Base-by-base conservation (phyloP, 1,140 invertebrate genomes). In the Eurosta solidaginis region DNA sequence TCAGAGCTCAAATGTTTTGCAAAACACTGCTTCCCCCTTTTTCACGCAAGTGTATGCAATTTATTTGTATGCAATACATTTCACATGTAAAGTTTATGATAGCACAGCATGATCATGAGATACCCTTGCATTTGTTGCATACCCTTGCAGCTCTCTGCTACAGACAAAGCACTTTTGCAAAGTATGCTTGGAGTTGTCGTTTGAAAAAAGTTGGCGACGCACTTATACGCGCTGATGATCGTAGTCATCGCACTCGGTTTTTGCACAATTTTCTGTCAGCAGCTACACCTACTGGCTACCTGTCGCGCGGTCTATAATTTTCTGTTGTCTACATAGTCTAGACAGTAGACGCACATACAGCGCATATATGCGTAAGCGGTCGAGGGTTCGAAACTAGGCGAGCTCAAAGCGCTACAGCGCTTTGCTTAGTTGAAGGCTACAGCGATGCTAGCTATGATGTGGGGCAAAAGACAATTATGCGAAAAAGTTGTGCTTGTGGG, bases 191-290 rank as follows among this genome's bases (percentile, higher is more conserved):
- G n/a, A n/a, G n/a, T n/a, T n/a, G n/a, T n/a, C n/a, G n/a, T n/a
- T n/a, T n/a, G n/a, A n/a, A 68, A 68, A 68, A 68, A 68, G 27
- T 36, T 7, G 59, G 59, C 59, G 59, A 68, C 59, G 59, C 59
- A 68, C 17, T 29, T 20, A 68, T 36, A 36, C 33, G 59, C 33
- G 29, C 33, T n/a, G n/a, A n/a, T n/a, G n/a, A 12, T 20, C 22
- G 20, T 27, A 20, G 1, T 10, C 22, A 20, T 27, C 50, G 25
- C 50, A 25, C 50, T n/a, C 4, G 6, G 3, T 52, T 3, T 29
- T 40, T 33, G 52, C 52, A 59, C 29, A 59, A 27, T 59, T 29
- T 25, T 1, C 59, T n/a, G n/a, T 4, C 59, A 40, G 29, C 27
- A 33, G 52, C 45, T 3, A 17, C 52, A 17, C 2, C 52, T 6